Conservation (phyloP, 2,888 invertebrate species). For the Drosophila setosimentum region DNA sequence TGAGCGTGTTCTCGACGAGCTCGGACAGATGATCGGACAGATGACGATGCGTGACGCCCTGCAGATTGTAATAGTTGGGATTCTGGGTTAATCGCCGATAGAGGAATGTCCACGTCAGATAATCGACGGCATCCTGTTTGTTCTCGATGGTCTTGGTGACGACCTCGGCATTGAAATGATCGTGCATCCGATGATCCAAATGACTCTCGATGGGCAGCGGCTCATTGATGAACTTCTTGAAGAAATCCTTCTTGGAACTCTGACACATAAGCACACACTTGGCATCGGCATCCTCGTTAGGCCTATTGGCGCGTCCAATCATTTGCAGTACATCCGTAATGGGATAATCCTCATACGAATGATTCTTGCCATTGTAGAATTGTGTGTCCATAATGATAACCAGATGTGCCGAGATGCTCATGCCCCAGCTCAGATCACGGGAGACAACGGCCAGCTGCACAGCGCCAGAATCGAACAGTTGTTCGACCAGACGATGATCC, state of each 20-base stretch:
- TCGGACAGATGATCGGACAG: conserved; percentile 99
- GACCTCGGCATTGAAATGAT: conserved; percentile 99
- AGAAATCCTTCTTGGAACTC: conserved; percentile 98
- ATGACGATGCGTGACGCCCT: conserved; percentile 98
- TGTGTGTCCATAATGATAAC: conserved; percentile 95
- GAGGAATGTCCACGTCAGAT: conserved; percentile 99
- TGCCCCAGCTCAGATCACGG: conserved; percentile 96
- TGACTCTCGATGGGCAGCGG: conserved; percentile 99
- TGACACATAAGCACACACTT: conserved; percentile 99
- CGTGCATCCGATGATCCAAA: conserved; percentile 98
- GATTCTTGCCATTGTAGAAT: conserved; percentile 89
- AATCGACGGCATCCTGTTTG: conserved; percentile 99
- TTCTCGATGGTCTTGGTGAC: conserved; percentile 99
- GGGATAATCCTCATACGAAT: conserved; percentile 98
- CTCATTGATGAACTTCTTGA: conserved; percentile 98
- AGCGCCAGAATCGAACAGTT: conserved; percentile 96
- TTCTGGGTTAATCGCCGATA: conserved; percentile 99
- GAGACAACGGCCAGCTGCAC: conserved; percentile 97
- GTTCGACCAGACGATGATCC: conserved; percentile 96
- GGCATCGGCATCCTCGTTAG: conserved; percentile 95
- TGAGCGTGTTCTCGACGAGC: conserved; percentile 97
- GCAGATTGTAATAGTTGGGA: conserved; percentile 99
- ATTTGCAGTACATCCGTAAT: conserved; percentile 98
- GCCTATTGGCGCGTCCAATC: conserved; percentile 98
- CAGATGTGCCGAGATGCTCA: conserved; percentile 96